Percentiles rank a stretch among this genome's conserved stretches.
These are phyloP conservation scores for Tetramorium alpestre DNA, from an alignment of 1,140 invertebrate species.

Conservation along the genomic window DNA sequence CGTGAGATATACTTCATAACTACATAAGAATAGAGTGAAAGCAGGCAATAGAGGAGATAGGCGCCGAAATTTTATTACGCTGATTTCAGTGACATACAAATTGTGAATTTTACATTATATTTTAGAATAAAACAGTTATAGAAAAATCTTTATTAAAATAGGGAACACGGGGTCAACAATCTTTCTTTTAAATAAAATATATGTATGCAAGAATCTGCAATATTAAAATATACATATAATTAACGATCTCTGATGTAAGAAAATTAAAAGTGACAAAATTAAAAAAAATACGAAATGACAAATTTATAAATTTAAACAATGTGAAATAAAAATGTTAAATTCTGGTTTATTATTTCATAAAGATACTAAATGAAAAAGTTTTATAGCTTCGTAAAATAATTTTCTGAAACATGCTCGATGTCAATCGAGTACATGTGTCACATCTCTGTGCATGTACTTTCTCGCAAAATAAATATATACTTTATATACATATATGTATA, in stretches of 20 bases:
- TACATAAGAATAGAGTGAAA: slow-evolving; percentile 20
- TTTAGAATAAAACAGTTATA: neutral
- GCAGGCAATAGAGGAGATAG: neutral
- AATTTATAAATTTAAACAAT: neutral
- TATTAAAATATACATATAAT: neutral
- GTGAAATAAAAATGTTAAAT: too few species aligned
- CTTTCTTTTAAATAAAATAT: neutral
- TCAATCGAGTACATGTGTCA: too few species aligned
- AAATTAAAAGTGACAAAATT: neutral
- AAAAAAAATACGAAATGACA: neutral
- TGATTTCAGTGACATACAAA: neutral
- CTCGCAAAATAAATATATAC: neutral
- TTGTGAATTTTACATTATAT: neutral
- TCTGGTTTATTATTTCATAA: neutral
- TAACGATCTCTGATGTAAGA: neutral
- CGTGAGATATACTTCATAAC: neutral
- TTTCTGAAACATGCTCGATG: neutral
- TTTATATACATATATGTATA: neutral
- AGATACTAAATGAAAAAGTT: neutral
- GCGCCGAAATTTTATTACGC: neutral
- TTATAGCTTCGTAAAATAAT: neutral
- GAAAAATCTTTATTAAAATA: neutral
- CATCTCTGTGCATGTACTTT: neutral
- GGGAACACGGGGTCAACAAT: neutral
- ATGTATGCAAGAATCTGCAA: neutral